Conservation (phyloP, 1,140 invertebrate species). For the Euwallacea similis region DNA sequence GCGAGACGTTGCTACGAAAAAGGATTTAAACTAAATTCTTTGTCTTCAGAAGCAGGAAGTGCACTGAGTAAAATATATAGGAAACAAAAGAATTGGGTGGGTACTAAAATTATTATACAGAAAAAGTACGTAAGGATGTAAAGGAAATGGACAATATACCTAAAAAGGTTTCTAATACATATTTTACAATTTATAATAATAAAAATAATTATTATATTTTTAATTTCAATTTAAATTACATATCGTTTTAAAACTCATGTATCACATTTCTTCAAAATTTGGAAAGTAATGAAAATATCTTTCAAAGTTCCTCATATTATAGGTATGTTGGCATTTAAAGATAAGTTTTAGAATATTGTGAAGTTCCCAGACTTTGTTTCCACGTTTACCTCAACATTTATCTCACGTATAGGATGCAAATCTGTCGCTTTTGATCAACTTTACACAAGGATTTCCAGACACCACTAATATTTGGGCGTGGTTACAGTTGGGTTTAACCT, state of each 20-base stretch:
- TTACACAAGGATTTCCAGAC: conserved; percentile 58
- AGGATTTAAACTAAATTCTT: conserved; percentile 72
- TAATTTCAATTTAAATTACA: too few species aligned
- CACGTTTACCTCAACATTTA: neutral
- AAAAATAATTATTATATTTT: too few species aligned
- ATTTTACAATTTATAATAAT: too few species aligned
- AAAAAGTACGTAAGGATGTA: neutral
- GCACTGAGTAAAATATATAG: conserved; percentile 76
- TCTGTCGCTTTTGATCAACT: conserved; percentile 65
- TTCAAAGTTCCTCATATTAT: too few species aligned
- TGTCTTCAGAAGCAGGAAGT: conserved; percentile 66
- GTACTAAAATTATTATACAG: neutral
- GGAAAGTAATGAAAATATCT: too few species aligned
- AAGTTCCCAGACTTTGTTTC: too few species aligned
- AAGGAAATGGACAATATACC: too few species aligned
- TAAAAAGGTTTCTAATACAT: too few species aligned
- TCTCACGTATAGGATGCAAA: conserved; percentile 62
- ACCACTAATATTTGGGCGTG: conserved; percentile 74
- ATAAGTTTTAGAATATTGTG: too few species aligned
- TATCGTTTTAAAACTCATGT: too few species aligned
- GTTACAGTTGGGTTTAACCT: conserved; percentile 76
- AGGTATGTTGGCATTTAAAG: too few species aligned
- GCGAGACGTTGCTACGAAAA: conserved; percentile 83
- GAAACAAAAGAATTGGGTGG: conserved; percentile 66
- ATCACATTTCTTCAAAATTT: too few species aligned